phyloP scores from a whole-genome alignment of 2,888 invertebrate species.

The Diachrysia chrysitis region DNA sequence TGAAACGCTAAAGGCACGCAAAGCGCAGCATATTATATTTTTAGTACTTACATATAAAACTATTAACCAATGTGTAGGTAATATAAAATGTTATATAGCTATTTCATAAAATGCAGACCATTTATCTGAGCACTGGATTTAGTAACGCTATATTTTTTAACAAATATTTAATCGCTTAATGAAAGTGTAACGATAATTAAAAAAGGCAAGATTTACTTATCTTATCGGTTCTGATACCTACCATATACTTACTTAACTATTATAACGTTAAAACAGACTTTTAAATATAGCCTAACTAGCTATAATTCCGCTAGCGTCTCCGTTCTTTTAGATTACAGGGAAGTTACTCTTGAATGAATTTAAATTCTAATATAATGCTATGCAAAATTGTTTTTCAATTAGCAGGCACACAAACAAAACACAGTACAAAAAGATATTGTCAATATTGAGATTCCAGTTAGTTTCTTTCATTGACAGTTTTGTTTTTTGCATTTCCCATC shows the following conservation, averaged over 20 bases:
- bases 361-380: too few relatives aligned
- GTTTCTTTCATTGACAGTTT: too few relatives aligned
- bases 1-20: constrained; percentile 41
- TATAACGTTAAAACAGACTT: not conserved
- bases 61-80: constrained; percentile 16
- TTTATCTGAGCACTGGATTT: constrained; percentile 34
- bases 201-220: constrained; percentile 22
- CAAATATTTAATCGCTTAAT: constrained; percentile 11
- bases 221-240: constrained; percentile 14
- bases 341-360: too few relatives aligned
- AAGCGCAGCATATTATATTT: constrained; percentile 7
- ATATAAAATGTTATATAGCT: constrained; percentile 33
- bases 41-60: not conserved
- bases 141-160: constrained; percentile 27
- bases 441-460: too few relatives aligned
- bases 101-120: constrained; percentile 27
- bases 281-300: not conserved
- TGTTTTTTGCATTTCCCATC: too few relatives aligned
- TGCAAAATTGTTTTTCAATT: too few relatives aligned
- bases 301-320: not conserved
- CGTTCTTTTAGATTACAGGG: too few relatives aligned
- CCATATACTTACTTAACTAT: not conserved
- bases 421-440: too few relatives aligned
- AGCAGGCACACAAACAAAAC: too few relatives aligned
- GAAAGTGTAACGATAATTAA: constrained; percentile 17